phyloP scores from a whole-genome alignment of 1,140 invertebrate genomes.

The Ctenoplectra terminalis region DNA sequence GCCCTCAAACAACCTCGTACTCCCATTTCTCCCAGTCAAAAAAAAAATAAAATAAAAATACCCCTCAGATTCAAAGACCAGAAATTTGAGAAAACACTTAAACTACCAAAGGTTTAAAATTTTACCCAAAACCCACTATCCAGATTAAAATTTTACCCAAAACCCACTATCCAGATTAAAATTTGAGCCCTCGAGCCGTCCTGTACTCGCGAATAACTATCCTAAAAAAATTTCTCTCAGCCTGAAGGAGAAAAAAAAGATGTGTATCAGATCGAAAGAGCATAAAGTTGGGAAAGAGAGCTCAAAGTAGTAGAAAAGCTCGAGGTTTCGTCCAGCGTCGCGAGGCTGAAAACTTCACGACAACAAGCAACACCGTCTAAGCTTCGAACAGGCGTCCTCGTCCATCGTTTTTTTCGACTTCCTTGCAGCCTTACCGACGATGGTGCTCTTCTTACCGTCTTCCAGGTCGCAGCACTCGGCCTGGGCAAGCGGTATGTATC shows the following conservation, averaged over 20 bases:
- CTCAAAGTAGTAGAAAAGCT: too few species aligned
- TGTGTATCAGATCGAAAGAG: background rate
- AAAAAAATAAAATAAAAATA: too few species aligned
- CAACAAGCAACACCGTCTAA: constrained; percentile 74
- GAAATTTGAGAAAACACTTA: background rate
- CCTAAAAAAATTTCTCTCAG: background rate
- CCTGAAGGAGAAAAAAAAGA: too few species aligned
- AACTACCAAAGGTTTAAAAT: too few species aligned
- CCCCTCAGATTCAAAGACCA: background rate
- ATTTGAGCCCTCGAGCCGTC: too few species aligned
- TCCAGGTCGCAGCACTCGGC: constrained; percentile 61
- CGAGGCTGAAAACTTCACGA: constrained; percentile 61
- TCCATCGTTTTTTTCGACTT: constrained; percentile 57
- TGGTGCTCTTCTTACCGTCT: constrained; percentile 77
- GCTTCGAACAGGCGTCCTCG: constrained; percentile 68
- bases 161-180: too few species aligned
- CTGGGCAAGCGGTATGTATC: constrained; percentile 60
- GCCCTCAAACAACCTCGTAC: too few species aligned
- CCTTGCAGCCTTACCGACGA: constrained; percentile 41
- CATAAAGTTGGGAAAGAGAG: background rate
- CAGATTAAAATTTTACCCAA: too few species aligned
- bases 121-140: too few species aligned
- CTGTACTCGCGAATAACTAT: too few species aligned
- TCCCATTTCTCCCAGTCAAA: too few species aligned
- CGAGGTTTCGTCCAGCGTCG: background rate